phyloP scores from a whole-genome alignment of 2,797 vertebrate genomes.

The Molossus alvarezi region DNA sequence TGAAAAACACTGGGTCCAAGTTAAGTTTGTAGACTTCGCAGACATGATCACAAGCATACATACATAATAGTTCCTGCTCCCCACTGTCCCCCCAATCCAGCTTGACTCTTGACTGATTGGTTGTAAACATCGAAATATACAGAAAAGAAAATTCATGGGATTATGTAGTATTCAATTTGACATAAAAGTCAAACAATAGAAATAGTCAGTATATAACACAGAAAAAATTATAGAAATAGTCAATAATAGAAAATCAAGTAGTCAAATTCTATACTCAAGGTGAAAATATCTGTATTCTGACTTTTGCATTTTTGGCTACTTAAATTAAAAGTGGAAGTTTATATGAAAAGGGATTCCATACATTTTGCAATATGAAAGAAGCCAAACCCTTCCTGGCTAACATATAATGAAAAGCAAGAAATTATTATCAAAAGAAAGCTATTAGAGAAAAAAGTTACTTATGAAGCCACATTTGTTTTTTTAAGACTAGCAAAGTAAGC shows the following conservation, averaged over 20 bases:
- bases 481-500: conserved; percentile 37
- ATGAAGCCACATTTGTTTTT: conserved; percentile 3
- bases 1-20: neutral
- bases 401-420: neutral
- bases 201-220: neutral
- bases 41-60: neutral
- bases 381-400: conserved; percentile 8
- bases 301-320: neutral
- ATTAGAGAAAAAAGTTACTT: neutral
- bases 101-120: conserved; percentile 8
- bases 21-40: neutral
- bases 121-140: neutral
- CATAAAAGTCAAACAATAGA: conserved; percentile 54
- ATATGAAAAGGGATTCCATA: neutral
- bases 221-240: neutral
- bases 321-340: conserved; percentile 44
- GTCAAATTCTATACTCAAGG: neutral
- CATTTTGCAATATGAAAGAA: conserved; percentile 53
- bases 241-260: conserved; percentile 36
- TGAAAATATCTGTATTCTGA: neutral
- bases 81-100: neutral
- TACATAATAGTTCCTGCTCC: neutral
- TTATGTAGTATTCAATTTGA: neutral
- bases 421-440: conserved; percentile 14
- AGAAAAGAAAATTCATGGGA: neutral